phyloP scores from a whole-genome alignment of 2,113 vertebrate genomes.

The Epinephelus fuscoguttatus region DNA sequence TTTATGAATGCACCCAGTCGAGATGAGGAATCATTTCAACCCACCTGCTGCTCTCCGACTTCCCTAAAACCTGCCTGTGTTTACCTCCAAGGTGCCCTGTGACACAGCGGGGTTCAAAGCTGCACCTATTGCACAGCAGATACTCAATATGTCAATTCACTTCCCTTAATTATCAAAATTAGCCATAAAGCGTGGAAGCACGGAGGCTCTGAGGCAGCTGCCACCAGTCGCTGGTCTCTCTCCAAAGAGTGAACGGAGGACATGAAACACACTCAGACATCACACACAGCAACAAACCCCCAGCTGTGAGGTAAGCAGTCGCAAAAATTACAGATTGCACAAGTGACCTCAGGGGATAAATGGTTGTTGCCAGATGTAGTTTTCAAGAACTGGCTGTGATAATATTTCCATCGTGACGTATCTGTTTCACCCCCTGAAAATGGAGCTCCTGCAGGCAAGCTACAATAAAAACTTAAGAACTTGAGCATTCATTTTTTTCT shows the following conservation, averaged over 20 bases:
- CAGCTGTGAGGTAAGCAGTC: conserved; percentile 52
- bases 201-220: conserved; percentile 38
- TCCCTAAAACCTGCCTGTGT: conserved; percentile 15
- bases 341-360: conserved; percentile 48
- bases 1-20: conserved; percentile 19
- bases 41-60: not conserved
- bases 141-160: conserved; percentile 55
- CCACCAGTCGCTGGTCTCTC: conserved; percentile 30
- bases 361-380: conserved; percentile 50
- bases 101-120: conserved; percentile 31
- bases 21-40: conserved; percentile 31
- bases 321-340: conserved; percentile 37
- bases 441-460: too few relatives aligned
- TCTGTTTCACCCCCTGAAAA: conserved; percentile 3
- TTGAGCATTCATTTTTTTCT: too few relatives aligned
- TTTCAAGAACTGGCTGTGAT: conserved; percentile 46
- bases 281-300: conserved; percentile 34
- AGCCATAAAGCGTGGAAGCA: conserved; percentile 33
- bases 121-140: conserved; percentile 29
- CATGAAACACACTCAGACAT: conserved; percentile 50
- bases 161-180: conserved; percentile 65
- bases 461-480: too few relatives aligned
- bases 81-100: conserved; percentile 41
- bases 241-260: conserved; percentile 40
- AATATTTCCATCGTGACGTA: conserved; percentile 43